Evolutionary conservation across 1,140 invertebrate species (phyloP).

Genomic region (Linepithema humile): DNA sequence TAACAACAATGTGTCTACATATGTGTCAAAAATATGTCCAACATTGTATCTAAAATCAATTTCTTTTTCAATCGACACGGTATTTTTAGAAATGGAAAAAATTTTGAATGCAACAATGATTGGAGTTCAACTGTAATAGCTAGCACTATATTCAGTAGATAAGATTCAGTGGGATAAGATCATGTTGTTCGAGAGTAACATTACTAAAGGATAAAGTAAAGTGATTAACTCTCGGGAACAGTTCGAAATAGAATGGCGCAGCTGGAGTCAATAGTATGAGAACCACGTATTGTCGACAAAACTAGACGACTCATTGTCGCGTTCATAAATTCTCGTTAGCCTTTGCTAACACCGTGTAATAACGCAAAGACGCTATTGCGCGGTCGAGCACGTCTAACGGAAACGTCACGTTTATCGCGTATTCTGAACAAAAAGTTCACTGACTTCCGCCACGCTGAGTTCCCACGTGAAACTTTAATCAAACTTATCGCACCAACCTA

Average conservation of each 20-base stretch:
- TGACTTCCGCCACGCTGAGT: slow-evolving; percentile 5
- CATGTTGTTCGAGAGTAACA: background rate
- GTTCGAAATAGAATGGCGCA: background rate
- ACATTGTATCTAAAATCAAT: no score
- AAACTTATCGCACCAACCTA: background rate
- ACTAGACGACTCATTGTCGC: slow-evolving; percentile 47
- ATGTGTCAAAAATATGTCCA: no score
- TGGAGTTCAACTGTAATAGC: background rate
- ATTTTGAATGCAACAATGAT: background rate
- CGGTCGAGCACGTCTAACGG: slow-evolving; percentile 42
- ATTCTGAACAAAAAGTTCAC: slow-evolving; percentile 40
- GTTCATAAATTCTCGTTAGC: slow-evolving; percentile 61
- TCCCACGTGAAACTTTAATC: background rate
- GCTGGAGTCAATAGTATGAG: slow-evolving; percentile 28
- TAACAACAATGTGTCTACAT: no score
- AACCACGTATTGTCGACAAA: slow-evolving; percentile 3
- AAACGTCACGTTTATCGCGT: slow-evolving; percentile 44
- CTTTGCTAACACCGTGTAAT: background rate
- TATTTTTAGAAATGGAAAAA: background rate
- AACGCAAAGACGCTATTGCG: slow-evolving; percentile 29
- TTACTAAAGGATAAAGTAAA: background rate
- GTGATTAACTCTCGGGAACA: background rate
- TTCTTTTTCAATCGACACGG: background rate
- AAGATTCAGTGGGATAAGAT: no score
- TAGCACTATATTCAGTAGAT: background rate